Evolutionary conservation across 1,140 invertebrate genomes (phyloP).

Genomic region (Amyelois transitella): DNA sequence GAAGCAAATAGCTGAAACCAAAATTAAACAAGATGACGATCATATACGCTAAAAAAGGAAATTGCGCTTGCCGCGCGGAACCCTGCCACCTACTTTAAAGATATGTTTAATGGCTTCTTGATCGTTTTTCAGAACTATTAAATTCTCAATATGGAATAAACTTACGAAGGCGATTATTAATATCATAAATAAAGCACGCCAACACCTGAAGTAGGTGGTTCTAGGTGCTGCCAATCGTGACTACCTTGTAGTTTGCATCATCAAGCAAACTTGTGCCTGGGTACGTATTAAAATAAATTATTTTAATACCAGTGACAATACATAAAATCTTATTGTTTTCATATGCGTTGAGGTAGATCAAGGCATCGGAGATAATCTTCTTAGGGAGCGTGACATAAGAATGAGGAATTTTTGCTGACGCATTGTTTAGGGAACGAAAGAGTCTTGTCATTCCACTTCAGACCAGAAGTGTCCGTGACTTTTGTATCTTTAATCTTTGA

Average conservation of each 20-base stretch:
- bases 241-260: constrained; percentile 4
- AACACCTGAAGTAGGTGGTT: constrained; percentile 10
- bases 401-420: constrained; percentile 41
- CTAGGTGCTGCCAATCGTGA: background rate
- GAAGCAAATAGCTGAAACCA: background rate
- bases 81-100: background rate
- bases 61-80: too few relatives aligned
- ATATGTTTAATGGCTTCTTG: background rate
- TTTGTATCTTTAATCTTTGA: constrained; percentile 4
- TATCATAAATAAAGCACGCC: constrained; percentile 23
- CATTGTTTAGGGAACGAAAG: constrained; percentile 37
- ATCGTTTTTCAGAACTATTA: constrained; percentile 21
- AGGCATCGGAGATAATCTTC: constrained; percentile 33
- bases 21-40: too few relatives aligned
- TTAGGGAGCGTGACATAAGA: constrained; percentile 38
- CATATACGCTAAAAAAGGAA: too few relatives aligned
- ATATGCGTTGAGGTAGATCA: constrained; percentile 30
- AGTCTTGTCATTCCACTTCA: constrained; percentile 14
- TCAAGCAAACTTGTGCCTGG: background rate
- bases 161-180: constrained; percentile 23
- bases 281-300: constrained; percentile 10
- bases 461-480: background rate
- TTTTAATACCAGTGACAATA: constrained; percentile 8
- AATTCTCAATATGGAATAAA: constrained; percentile 22
- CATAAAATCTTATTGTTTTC: constrained; percentile 30